phyloP scores from a whole-genome alignment of 2,888 invertebrate genomes.

The Chaetogeoica ovagalla region DNA sequence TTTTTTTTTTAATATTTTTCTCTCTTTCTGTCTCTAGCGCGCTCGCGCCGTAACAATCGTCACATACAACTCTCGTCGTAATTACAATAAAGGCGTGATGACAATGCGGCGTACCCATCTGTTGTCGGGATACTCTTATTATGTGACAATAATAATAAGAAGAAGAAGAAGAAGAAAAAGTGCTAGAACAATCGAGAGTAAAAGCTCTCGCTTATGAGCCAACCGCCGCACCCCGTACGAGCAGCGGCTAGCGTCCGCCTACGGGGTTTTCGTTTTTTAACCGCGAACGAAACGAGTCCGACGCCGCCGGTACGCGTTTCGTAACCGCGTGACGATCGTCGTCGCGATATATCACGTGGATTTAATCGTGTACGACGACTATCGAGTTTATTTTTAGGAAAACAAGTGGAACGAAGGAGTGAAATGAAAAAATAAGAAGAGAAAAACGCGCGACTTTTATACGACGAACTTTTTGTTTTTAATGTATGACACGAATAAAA shows the following conservation, averaged over 20 bases:
- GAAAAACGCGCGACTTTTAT: too few species aligned
- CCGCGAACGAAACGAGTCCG: background rate
- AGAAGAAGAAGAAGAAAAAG: too few species aligned
- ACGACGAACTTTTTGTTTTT: too few species aligned
- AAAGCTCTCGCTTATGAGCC: constrained; percentile 1
- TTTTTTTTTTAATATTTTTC: background rate
- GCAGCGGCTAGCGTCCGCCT: background rate
- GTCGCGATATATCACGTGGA: background rate
- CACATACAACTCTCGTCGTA: background rate
- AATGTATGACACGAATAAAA: too few species aligned
- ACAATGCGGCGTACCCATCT: background rate
- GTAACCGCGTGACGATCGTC: constrained; percentile 1
- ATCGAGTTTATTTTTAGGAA: too few species aligned
- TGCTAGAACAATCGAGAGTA: constrained; percentile 19
- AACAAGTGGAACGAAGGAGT: too few species aligned
- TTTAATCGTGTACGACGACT: too few species aligned
- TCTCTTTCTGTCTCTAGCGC: too few species aligned
- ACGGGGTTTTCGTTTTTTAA: background rate
- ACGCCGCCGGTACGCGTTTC: background rate
- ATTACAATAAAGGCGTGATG: background rate
- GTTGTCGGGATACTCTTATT: background rate
- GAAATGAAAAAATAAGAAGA: too few species aligned
- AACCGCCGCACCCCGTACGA: background rate
- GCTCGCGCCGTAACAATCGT: background rate
- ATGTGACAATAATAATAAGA: background rate